A percentile compares a stretch with the other conserved stretches of the same genome.
Evolutionary conservation across 2,113 vertebrate genomes (phyloP).

Genomic region (Fulmarus glacialis): DNA sequence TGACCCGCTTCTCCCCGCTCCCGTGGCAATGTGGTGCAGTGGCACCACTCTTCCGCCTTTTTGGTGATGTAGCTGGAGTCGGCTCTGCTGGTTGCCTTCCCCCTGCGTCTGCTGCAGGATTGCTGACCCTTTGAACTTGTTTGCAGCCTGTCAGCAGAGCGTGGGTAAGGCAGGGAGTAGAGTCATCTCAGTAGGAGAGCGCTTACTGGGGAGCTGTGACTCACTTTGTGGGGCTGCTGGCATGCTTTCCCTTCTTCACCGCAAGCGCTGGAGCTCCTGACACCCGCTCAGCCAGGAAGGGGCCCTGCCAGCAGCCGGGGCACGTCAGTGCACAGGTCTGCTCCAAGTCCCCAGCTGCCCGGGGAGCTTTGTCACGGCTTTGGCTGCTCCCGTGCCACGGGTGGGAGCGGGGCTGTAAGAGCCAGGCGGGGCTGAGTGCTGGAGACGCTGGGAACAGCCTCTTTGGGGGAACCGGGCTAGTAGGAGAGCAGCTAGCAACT

Average conservation of each 20-base stretch:
- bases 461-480: neutral
- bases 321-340: neutral
- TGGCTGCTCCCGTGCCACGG: neutral
- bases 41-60: neutral
- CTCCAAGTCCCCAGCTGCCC: neutral
- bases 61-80: neutral
- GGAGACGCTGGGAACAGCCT: neutral
- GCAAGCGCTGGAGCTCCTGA: neutral
- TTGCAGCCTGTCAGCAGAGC: neutral
- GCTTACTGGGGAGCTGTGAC: neutral
- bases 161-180: neutral
- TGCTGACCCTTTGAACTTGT: neutral
- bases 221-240: neutral
- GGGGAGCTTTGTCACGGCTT: neutral
- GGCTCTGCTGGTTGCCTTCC: accelerated
- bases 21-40: accelerated
- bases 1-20: accelerated
- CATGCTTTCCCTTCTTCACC: neutral
- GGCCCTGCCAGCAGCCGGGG: neutral
- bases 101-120: accelerated
- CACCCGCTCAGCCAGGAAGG: neutral
- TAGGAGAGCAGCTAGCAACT: neutral
- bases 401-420: neutral
- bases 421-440: neutral
- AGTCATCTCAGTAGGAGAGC: neutral